Evolutionary conservation across 2,888 invertebrate species (phyloP).

Genomic region (Lagria hirta): DNA sequence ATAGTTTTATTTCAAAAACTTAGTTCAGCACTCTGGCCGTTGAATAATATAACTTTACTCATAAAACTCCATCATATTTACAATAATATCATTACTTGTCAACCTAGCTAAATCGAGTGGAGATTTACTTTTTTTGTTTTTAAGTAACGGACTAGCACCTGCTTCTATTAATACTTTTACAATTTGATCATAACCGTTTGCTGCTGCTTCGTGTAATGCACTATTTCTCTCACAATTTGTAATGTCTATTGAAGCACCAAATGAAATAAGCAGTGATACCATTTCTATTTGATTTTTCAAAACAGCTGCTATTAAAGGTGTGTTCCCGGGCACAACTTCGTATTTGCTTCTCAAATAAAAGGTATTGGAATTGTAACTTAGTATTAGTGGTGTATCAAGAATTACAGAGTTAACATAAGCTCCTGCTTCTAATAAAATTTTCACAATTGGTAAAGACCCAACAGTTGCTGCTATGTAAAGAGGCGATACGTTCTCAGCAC

Average conservation of each 20-base stretch:
- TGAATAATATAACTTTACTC: too few species aligned
- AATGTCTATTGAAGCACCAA: conserved; percentile 2
- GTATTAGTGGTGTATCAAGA: too few species aligned
- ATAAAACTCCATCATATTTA: conserved; percentile 1
- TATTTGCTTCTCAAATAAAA: neutral
- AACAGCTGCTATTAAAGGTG: conserved; percentile 6
- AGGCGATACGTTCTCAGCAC: conserved; percentile 8
- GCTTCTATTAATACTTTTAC: neutral
- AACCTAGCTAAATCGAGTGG: conserved; percentile 5
- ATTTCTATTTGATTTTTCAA: conserved; percentile 4
- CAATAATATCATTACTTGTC: neutral
- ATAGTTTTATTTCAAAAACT: too few species aligned
- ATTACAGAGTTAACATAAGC: conserved; percentile 5
- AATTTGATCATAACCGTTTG: neutral
- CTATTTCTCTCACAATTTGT: conserved; percentile 4
- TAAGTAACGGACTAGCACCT: neutral
- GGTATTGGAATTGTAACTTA: too few species aligned
- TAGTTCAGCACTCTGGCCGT: too few species aligned
- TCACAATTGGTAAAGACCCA: neutral
- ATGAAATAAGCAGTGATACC: neutral
- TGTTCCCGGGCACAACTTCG: conserved; percentile 8
- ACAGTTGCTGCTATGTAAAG: conserved; percentile 6
- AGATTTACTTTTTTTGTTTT: conserved; percentile 1
- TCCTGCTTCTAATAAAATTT: conserved; percentile 1
- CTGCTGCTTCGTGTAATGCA: conserved; percentile 8